Evolutionary conservation across 2,888 invertebrate genomes (phyloP), one percentile per base, ranked within the genome.

Genomic region (Dasypolia templi): DNA sequence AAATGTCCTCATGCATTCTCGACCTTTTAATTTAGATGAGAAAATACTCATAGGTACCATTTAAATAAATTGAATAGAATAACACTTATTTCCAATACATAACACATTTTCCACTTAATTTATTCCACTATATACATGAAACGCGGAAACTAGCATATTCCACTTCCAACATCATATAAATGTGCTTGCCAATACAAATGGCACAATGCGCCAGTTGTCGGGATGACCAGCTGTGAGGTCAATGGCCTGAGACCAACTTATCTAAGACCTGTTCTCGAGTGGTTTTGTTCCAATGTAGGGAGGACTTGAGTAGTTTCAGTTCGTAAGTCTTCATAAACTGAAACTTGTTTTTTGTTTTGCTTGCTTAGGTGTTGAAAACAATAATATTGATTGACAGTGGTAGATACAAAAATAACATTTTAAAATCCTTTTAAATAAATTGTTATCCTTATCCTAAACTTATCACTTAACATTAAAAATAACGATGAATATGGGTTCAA

Each of bases 201-300:
- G 65, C 42, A 66, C 29, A 72, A 35, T 63, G 64, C 51, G 56
- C 68, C 67, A 65, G 61, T 72, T 69, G 83, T 72, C 44, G 44
- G 46, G 61, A 83, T 56, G 29, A n/a, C 83, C 77, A 76, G 70
- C 77, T 77, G 70, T 79, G 83, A 72, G 83, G 72, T 83, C 72
- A 83, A 53, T 56, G n/a, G 46, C 49, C 63, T 39, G 32, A n/a
- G 56, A 46, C 19, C 29, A 79, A 56, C 66, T 73, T 74, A 66
- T 80, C 72, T 72, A 35, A 61, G 49, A 78, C 66, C 64, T 64
- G 71, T 82, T 82, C 70, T 42, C 22, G 29, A 46, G 39, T 17
- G 19, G 56, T 62, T 59, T 63, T 39, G 14, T 29, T n/a, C 29
- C 56, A 80, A 6, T 35, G 14, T 22, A 29, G 32, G 51, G 29